Base-by-base conservation (phyloP, 1,140 invertebrate species). In the Drosophila kepulauana region DNA sequence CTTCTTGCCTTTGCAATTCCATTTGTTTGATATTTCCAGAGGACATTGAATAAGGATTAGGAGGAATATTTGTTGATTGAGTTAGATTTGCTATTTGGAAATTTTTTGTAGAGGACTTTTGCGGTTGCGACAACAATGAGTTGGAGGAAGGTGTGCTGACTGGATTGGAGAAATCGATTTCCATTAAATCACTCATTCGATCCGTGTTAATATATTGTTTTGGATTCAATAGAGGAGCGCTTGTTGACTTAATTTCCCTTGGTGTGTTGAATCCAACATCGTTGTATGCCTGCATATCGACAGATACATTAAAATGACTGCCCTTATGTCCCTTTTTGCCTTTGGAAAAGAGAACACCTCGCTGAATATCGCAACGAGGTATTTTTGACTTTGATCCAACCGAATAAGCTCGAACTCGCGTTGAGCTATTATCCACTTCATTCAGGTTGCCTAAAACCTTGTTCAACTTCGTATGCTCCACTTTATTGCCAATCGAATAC, bases 401-500 rank as follows among this genome's bases (percentile, higher is more conserved):
- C 28, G 95, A 96, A 81, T 95, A 96, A 1, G 96, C 96, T 75
- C 96, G 93, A 0, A 94, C 94, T 51, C 96, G 92, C 33, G 92
- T 91, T 41, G 70, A 75, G 51, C 67, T 87, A 15, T 85, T 79
- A 52, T 81, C 74, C 1, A 81, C 51, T 58, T 92, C 82, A 77
- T 87, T 84, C 10, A 82, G 46, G 75, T 84, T 66, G 66, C 85
- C 78, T 30, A 82, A 78, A 66, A 79, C 86, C 51, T 89, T 79
- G 16, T 73, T 85, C n/a, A 78, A 62, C 65, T 91, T 91, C n/a
- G 71, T 76, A 43, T 93, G 93, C 71, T 96, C 95, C n/a, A 95
- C 95, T 72, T 95, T 95, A 28, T 97, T 97, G 5, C 97, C 98
- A 51, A 98, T 96, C 28, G 97, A 98, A 92, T 98, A 98, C 2